phyloP scores from a whole-genome alignment of 2,113 vertebrate species.

The human (Homo sapiens) region DNA sequence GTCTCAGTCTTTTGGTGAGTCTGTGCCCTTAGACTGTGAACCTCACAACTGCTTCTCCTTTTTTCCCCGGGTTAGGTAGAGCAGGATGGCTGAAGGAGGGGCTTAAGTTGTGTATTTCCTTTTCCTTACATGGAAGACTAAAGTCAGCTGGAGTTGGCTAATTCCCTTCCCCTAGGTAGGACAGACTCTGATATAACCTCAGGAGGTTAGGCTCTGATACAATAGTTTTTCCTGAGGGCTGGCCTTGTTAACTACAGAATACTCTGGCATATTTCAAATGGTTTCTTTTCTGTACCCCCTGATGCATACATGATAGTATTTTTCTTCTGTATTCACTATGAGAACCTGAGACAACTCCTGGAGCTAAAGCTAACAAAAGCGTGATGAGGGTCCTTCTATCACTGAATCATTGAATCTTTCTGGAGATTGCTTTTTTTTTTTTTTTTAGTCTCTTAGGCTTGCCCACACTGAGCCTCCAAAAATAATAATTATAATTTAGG shows the following conservation, averaged over 20 bases:
- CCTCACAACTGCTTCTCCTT: neutral
- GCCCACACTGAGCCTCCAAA: rapidly evolving
- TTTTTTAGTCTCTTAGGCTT: neutral
- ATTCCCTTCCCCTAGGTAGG: neutral
- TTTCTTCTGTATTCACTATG: neutral
- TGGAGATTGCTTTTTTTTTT: too few species aligned
- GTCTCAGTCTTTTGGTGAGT: neutral
- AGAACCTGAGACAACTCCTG: neutral
- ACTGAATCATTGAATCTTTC: too few species aligned
- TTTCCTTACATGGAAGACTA: neutral
- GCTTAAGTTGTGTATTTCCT: neutral
- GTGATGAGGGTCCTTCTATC: too few species aligned
- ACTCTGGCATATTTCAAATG: neutral
- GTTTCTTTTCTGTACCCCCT: neutral
- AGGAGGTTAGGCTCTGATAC: neutral
- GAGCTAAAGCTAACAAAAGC: neutral
- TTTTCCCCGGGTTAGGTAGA: rapidly evolving
- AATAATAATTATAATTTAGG: neutral
- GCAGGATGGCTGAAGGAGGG: neutral
- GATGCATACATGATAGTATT: neutral
- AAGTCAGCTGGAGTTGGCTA: too few species aligned
- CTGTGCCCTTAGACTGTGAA: neutral
- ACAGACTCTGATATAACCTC: neutral
- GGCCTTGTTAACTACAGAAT: neutral
- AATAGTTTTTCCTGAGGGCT: neutral